A percentile compares a stretch with the other conserved stretches of the same genome.
Evolutionary conservation across 1,140 invertebrate species (phyloP).

Genomic region (Pseudoatta argentina): DNA sequence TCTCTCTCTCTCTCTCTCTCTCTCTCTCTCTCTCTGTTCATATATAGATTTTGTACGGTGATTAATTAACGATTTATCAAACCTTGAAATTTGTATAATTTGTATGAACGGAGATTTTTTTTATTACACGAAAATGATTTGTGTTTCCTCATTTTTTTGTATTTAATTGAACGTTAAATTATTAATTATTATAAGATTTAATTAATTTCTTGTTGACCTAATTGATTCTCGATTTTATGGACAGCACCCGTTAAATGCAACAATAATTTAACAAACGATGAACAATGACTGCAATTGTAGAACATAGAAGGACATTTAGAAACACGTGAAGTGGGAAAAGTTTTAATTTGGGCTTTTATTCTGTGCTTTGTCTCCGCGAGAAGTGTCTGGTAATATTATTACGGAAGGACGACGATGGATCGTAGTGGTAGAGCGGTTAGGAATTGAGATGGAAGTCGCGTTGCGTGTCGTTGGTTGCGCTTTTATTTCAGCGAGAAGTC

Average conservation of each 20-base stretch:
- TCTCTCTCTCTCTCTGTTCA: background rate
- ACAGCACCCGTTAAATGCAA: background rate
- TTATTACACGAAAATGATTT: background rate
- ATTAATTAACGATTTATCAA: background rate
- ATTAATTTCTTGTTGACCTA: background rate
- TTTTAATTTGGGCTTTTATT: slow-evolving; percentile 25
- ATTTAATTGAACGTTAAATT: background rate
- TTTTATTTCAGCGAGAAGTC: slow-evolving; percentile 58
- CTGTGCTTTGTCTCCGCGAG: slow-evolving; percentile 14
- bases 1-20: background rate
- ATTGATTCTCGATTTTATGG: background rate
- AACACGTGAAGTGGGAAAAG: background rate
- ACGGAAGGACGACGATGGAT: slow-evolving; percentile 35
- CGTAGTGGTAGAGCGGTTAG: background rate
- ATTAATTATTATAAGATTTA: slow-evolving; percentile 9
- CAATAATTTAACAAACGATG: background rate
- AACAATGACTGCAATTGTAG: background rate
- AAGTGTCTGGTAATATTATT: slow-evolving; percentile 58
- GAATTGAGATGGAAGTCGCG: slow-evolving; percentile 43
- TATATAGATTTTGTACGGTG: no score
- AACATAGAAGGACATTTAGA: background rate
- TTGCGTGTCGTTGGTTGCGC: slow-evolving; percentile 37
- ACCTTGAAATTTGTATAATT: background rate
- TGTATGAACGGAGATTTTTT: background rate
- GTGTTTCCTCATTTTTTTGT: background rate